Base-by-base conservation (phyloP, 2,797 vertebrate species). In the Anabacerthia variegaticeps region DNA sequence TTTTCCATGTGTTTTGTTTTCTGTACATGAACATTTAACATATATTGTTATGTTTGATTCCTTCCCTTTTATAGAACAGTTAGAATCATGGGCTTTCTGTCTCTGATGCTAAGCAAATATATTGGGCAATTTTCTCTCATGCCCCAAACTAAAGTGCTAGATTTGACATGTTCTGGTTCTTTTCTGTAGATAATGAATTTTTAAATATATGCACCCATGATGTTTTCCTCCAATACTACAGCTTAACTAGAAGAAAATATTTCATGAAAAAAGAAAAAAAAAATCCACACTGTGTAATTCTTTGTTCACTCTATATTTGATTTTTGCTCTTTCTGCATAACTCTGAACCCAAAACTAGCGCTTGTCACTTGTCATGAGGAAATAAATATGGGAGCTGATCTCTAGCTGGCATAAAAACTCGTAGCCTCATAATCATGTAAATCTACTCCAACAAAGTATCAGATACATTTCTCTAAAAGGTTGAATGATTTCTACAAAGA, bases 251-350 rank as follows among this genome's bases (percentile, higher is more conserved):
- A 87, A 77, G 36, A 76, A 55, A 77, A 17, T 34, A 44, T 28
- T 74, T 59, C 1, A 49, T 85, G 4, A 59, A 69, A 74, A 74
- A 48, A 12, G 36, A 36, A 49, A 24, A n/a, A 48, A 49, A 27
- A n/a, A 61, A 32, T 1, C 4, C 7, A 37, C 3, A 15, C 18
- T 0, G 0, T n/a, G 2, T 28, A 54, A 58, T 76, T 79, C 5
- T 72, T 82, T 63, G 36, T 72, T 80, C 39, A 36, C 15, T 73
- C 4, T 75, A 69, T 43, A 5, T 77, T 82, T 46, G 15, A 62
- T 76, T 92, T 84, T 92, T 44, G 58, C 26, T 82, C 4, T 34
- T 62, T 54, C 41, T 75, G 13, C 7, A 9, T 68, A 71, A 69
- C 7, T 88, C n/a, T 56, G 27, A 81, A 59, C 86, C 34, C 34